Base-by-base conservation (phyloP, 2,888 invertebrate genomes). In the Syrphus vitripennis region DNA sequence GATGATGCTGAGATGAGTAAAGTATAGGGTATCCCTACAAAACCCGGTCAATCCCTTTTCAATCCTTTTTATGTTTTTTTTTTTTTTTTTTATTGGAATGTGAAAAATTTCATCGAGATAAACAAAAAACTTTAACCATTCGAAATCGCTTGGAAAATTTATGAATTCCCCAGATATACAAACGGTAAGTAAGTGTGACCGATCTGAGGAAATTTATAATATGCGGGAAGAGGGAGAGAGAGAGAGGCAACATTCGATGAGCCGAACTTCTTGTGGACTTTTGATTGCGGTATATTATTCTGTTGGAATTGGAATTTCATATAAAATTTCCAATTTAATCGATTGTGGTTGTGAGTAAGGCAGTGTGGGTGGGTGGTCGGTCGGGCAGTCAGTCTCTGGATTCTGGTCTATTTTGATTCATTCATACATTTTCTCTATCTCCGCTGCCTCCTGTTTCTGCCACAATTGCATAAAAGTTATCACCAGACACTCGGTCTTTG, bases 71-170 rank as follows among this genome's bases (percentile, higher is more conserved):
- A n/a, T n/a, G n/a, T n/a, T n/a, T n/a, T n/a, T n/a, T n/a, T n/a
- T n/a, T n/a, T 29, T 31, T 40, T 53, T 37, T 37, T 3, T 40
- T 24, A 42, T 37, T 34, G 37, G 53, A 45, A 55, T 55, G 70
- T 50, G 19, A 70, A 77, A 82, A 59, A 71, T 78, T 70, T 55
- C 74, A 65, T 37, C 69, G 53, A 79, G 79, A 79, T 83, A 72
- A 83, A 79, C 65, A 83, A 75, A 75, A 71, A 75, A 61, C 69
- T 69, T 81, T 67, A 69, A 67, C 81, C 72, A 72, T 77, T 77
- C 72, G 76, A 81, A 86, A 86, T 77, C 69, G 77, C 14, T 77
- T 16, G 72, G 84, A 77, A 86, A 86, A 86, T 86, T 77, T 86
- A 86, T 86, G 77, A 81, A 81, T 81, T n/a, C 72, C 55, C 69